Evolutionary conservation across 2,888 invertebrate genomes (phyloP), one percentile per base, ranked within the genome.

Genomic region (Euplagia quadripunctaria): DNA sequence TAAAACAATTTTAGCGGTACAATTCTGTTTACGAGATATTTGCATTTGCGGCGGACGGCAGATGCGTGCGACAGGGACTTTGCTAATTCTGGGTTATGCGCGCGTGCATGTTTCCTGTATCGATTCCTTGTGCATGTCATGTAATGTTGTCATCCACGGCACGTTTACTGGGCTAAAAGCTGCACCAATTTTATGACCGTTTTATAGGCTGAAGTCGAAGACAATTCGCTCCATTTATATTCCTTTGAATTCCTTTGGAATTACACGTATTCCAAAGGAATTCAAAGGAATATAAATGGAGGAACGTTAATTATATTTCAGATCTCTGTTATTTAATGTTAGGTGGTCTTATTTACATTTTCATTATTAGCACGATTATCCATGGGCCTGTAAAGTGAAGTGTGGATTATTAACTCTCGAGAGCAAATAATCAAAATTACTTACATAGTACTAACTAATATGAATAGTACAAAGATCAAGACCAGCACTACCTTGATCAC

Each of bases 71-170:
- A 88, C 82, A 64, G 86, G 86, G 89, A 89, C 90, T 89, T 89
- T 85, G 92, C 93, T 93, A 92, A 94, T 91, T 93, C 90, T 91
- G 92, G 89, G 80, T 87, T 86, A 85, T 86, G 86, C 86, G 87
- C 84, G 83, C 80, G 83, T 82, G 83, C 86, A 78, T 87, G 86
- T 89, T 93, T 94, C 94, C 94, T 93, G 93, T 91, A 94, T 93
- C 87, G 92, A 90, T 92, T 88, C 90, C 91, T 89, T 86, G 86
- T 88, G 88, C 83, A 82, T 86, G 86, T 85, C 86, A 86, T 84
- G 81, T 85, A 77, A 75, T 70, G 77, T 78, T 86, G 82, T 81
- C 83, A 84, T 84, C 79, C 70, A 70, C 78, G 67, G 68, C 72
- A 64, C 70, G 63, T 64, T 49, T 66, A 76, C 68, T 74, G 69